A percentile compares a stretch with the other conserved stretches of the same genome.
These are phyloP conservation scores for Trachymyrmex septentrionalis DNA, from an alignment of 1,140 invertebrate species.

Conservation along the genomic window DNA sequence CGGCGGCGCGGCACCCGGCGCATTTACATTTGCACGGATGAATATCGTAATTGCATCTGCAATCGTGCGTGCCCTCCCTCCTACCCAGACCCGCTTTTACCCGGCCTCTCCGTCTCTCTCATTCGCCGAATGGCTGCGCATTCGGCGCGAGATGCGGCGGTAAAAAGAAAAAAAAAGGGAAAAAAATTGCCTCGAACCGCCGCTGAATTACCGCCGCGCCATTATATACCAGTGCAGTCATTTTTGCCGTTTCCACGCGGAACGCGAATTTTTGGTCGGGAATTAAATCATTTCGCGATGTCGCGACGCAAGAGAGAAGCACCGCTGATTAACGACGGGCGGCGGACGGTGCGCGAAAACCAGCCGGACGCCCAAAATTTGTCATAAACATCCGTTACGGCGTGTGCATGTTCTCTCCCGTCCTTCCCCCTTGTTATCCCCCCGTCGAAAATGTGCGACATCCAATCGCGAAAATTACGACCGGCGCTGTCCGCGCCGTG, in stretches of 20 bases:
- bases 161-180: too few species aligned
- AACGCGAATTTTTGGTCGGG: conserved; percentile 40
- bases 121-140: not conserved
- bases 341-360: conserved; percentile 26
- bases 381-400: conserved; percentile 68
- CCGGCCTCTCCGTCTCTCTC: not conserved
- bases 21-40: conserved; percentile 69
- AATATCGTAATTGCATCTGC: conserved; percentile 70
- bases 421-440: not conserved
- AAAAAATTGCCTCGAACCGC: conserved; percentile 30
- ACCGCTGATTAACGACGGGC: conserved; percentile 47
- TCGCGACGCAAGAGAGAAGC: conserved; percentile 4
- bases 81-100: not conserved
- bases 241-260: conserved; percentile 32
- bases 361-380: conserved; percentile 58
- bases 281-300: conserved; percentile 67
- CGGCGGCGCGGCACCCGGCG: not conserved
- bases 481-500: not conserved
- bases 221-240: conserved; percentile 53
- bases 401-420: not conserved
- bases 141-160: too few species aligned
- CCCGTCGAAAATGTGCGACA: conserved; percentile 10
- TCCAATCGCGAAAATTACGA: conserved; percentile 36
- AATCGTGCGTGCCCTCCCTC: conserved; percentile 23
- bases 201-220: conserved; percentile 41